These are phyloP conservation scores for Labeo rohita DNA, from an alignment of 2,113 vertebrate species.

Conservation along the genomic window DNA sequence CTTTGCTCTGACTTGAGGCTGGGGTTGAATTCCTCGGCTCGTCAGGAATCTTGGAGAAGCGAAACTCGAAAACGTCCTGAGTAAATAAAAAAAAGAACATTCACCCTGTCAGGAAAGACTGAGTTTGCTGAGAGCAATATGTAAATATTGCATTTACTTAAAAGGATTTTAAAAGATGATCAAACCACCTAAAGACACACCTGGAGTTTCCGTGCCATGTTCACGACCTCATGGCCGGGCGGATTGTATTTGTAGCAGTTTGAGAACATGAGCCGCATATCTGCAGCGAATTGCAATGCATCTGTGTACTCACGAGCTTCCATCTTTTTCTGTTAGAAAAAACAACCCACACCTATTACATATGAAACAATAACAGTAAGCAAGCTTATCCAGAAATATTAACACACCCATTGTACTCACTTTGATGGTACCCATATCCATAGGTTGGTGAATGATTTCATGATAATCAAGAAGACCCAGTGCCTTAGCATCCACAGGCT, in stretches of 20 bases:
- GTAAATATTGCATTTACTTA: not conserved
- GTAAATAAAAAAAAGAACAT: not conserved
- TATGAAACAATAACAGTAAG: not conserved
- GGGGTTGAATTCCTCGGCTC: constrained; percentile 64
- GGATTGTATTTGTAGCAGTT: constrained; percentile 87
- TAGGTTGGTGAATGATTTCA: constrained; percentile 81
- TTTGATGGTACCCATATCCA: constrained; percentile 85
- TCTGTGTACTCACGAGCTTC: constrained; percentile 81
- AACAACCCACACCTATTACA: not conserved
- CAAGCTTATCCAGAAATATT: not conserved
- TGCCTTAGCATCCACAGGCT: constrained; percentile 73
- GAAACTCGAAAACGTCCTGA: constrained; percentile 90
- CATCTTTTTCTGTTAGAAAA: constrained; percentile 82
- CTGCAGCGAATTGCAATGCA: constrained; percentile 85
- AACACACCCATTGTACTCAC: constrained; percentile 69
- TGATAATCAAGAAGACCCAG: constrained; percentile 79
- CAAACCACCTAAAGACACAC: constrained; percentile 65
- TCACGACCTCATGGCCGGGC: constrained; percentile 83
- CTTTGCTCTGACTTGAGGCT: constrained; percentile 21
- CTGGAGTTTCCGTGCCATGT: constrained; percentile 90
- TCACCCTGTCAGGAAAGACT: not conserved
- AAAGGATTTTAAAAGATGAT: not conserved
- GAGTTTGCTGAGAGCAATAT: not conserved
- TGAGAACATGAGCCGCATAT: constrained; percentile 92
- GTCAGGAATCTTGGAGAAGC: constrained; percentile 83